Evolutionary conservation across 37 sponge, comb jelly and placozoan genomes (phyloP).

Genomic region (Halisarca cf. caerulea): DNA sequence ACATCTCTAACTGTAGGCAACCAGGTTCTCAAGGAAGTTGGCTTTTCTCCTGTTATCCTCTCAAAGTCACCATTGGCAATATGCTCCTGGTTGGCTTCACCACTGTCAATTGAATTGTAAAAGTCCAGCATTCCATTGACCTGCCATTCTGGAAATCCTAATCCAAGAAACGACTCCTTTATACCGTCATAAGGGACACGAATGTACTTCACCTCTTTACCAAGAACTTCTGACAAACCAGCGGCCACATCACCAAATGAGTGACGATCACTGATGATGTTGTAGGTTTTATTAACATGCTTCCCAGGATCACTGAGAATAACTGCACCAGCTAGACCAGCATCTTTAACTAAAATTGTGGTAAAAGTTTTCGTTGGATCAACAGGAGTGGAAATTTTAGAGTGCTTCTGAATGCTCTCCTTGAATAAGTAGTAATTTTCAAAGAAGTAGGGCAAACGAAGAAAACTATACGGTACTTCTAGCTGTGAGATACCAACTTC

Average conservation of each 20-base stretch:
- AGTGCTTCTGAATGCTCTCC: conserved; percentile 18
- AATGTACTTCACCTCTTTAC: conserved; percentile 40
- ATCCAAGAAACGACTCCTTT: conserved; percentile 20
- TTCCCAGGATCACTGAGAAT: conserved; percentile 33
- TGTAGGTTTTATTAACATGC: conserved; percentile 49
- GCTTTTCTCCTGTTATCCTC: conserved; percentile 44
- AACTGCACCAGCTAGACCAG: conserved; percentile 51
- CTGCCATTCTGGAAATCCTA: conserved; percentile 43
- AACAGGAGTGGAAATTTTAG: conserved; percentile 32
- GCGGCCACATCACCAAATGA: conserved; percentile 34
- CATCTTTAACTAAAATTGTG: conserved; percentile 34
- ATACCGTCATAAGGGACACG: conserved; percentile 46
- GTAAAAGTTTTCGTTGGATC: conserved; percentile 41
- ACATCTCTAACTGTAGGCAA: not conserved
- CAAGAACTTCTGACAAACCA: conserved; percentile 38
- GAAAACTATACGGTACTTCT: conserved; percentile 49
- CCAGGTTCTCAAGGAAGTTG: conserved; percentile 48
- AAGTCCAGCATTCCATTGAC: conserved; percentile 40
- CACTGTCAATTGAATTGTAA: conserved; percentile 48
- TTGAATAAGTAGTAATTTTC: conserved; percentile 51
- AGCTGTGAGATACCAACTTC: conserved; percentile 36
- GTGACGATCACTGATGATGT: conserved; percentile 51
- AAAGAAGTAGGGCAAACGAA: conserved; percentile 63
- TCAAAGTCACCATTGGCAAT: conserved; percentile 13
- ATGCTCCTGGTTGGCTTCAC: conserved; percentile 17